phyloP scores from a whole-genome alignment of 2,888 invertebrate genomes.

The Scaptomyza reducta region DNA sequence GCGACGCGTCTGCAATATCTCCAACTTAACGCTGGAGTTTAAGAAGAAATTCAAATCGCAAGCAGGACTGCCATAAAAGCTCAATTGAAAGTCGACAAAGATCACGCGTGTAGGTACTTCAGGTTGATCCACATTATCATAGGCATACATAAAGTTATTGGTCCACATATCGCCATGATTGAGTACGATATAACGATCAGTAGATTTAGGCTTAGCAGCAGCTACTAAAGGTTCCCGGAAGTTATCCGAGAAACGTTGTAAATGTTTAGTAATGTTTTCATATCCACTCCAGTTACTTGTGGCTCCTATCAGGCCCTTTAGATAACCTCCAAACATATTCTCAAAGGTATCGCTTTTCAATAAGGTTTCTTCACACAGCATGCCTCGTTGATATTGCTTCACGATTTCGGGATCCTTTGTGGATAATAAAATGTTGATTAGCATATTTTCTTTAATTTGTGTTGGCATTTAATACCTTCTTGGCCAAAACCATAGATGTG shows the following conservation, averaged over 20 bases:
- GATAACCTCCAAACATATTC: slow-evolving; percentile 65
- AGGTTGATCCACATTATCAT: slow-evolving; percentile 66
- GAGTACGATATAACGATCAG: slow-evolving; percentile 81
- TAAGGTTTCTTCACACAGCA: slow-evolving; percentile 58
- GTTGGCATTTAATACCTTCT: slow-evolving; percentile 82
- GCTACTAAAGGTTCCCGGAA: slow-evolving; percentile 51
- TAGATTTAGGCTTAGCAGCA: slow-evolving; percentile 54
- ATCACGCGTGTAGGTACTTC: slow-evolving; percentile 72
- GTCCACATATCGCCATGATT: slow-evolving; percentile 86
- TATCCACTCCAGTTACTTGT: slow-evolving; percentile 83
- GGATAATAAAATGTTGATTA: not conserved
- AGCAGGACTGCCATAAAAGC: slow-evolving; percentile 76
- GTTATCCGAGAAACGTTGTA: slow-evolving; percentile 66
- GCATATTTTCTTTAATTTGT: no score
- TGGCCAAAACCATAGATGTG: slow-evolving; percentile 85
- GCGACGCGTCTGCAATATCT: slow-evolving; percentile 60
- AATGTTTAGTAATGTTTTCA: slow-evolving; percentile 81
- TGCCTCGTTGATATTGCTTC: slow-evolving; percentile 55
- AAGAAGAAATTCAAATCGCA: slow-evolving; percentile 82
- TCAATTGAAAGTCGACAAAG: slow-evolving; percentile 81
- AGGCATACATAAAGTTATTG: slow-evolving; percentile 85
- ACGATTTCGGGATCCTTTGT: slow-evolving; percentile 63
- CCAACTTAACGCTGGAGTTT: slow-evolving; percentile 69
- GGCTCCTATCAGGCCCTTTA: slow-evolving; percentile 71
- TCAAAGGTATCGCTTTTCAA: slow-evolving; percentile 59